Evolutionary conservation across 2,113 vertebrate species (phyloP).

Genomic region (Paramormyrops kingsleyae): DNA sequence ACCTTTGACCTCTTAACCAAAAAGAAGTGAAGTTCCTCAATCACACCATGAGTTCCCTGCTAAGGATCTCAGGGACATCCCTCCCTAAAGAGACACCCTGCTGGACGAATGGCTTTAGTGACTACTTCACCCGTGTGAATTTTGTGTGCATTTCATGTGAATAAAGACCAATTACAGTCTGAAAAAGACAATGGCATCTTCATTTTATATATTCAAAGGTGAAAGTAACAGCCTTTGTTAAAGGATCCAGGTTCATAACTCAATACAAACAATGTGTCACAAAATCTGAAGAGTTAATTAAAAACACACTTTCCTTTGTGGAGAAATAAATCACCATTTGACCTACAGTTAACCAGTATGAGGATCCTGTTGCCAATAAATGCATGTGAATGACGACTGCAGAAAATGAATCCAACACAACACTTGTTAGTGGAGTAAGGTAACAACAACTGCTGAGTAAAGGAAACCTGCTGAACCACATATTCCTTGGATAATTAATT

Average conservation of each 20-base stretch:
- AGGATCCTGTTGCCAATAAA: neutral
- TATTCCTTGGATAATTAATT: neutral
- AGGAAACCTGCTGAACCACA: neutral
- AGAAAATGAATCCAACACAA: neutral
- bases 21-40: conserved; percentile 30
- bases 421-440: neutral
- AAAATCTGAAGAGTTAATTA: neutral
- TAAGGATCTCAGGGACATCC: conserved; percentile 3
- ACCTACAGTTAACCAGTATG: neutral
- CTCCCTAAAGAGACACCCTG: conserved; percentile 2
- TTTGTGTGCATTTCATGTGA: conserved; percentile 1
- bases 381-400: neutral
- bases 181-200: neutral
- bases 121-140: neutral
- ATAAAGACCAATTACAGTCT: neutral
- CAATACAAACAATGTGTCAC: neutral
- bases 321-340: neutral
- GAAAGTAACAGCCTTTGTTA: neutral
- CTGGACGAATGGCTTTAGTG: neutral
- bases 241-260: neutral
- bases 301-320: neutral
- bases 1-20: conserved; percentile 64
- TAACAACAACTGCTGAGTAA: neutral
- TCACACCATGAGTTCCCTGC: neutral
- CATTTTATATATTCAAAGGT: neutral